Percentiles rank a stretch among this genome's conserved stretches.
These are phyloP conservation scores for Cantharis nigra DNA, from an alignment of 2,888 invertebrate species.

Conservation along the genomic window DNA sequence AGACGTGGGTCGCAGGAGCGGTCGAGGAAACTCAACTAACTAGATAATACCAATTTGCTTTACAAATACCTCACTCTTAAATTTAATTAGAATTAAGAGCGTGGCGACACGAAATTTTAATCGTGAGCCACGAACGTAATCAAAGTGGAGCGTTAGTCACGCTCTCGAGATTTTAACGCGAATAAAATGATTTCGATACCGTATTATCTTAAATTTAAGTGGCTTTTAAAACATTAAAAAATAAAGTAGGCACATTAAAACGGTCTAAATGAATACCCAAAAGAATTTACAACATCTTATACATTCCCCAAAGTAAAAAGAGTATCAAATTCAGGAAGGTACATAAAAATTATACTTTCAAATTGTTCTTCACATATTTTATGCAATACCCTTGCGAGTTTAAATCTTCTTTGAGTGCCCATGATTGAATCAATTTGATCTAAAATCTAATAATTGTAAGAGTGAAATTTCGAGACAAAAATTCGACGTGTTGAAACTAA, in stretches of 20 bases:
- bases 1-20: background rate
- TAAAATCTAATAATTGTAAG: background rate
- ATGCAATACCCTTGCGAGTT: background rate
- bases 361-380: background rate
- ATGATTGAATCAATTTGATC: background rate
- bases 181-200: background rate
- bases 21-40: background rate
- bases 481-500: background rate
- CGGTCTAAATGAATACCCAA: background rate
- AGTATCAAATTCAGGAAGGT: background rate
- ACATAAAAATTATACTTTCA: background rate
- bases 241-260: background rate
- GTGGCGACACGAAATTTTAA: background rate
- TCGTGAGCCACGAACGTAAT: background rate
- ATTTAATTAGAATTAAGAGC: background rate
- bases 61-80: background rate
- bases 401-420: background rate
- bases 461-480: background rate
- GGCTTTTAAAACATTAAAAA: background rate
- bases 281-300: background rate
- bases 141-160: background rate
- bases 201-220: background rate
- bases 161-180: background rate
- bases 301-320: background rate
- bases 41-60: background rate